These are phyloP conservation scores for Emydocephalus ijimae DNA, from an alignment of 2,113 vertebrate genomes.

Conservation along the genomic window DNA sequence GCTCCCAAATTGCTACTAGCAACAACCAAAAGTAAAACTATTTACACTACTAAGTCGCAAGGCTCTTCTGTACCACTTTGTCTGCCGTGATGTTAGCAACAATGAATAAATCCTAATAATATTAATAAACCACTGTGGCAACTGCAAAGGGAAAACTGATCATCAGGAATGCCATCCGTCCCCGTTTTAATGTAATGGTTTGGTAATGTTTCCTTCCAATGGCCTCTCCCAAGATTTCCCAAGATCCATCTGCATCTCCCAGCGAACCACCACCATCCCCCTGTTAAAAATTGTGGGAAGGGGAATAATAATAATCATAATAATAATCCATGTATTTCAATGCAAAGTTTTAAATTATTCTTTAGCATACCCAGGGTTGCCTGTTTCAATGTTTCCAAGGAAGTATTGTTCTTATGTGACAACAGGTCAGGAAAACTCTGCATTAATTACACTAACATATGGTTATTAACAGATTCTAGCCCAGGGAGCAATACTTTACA, in stretches of 20 bases:
- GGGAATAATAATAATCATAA: neutral
- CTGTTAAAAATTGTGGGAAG: slow-evolving; percentile 46
- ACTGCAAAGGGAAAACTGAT: neutral
- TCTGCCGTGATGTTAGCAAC: neutral
- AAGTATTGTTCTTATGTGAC: slow-evolving; percentile 89
- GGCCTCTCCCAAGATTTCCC: neutral
- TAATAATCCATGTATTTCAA: slow-evolving; percentile 60
- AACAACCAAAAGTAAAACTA: neutral
- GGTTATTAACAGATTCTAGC: slow-evolving; percentile 98
- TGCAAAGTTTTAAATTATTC: slow-evolving; percentile 71
- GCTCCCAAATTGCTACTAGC: neutral
- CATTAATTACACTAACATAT: slow-evolving; percentile 99
- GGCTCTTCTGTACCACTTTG: neutral
- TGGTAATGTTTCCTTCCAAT: neutral
- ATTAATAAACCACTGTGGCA: neutral
- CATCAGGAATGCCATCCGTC: neutral
- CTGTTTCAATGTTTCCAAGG: slow-evolving; percentile 82
- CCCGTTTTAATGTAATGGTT: no score
- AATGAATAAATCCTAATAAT: neutral
- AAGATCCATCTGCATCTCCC: neutral
- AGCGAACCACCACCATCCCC: neutral
- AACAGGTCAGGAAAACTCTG: slow-evolving; percentile 93
- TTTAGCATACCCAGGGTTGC: slow-evolving; percentile 64
- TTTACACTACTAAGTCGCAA: neutral
- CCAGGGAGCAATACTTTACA: slow-evolving; percentile 95